Base-by-base conservation (phyloP, 2,113 vertebrate species). In the Erpornis zantholeuca region DNA sequence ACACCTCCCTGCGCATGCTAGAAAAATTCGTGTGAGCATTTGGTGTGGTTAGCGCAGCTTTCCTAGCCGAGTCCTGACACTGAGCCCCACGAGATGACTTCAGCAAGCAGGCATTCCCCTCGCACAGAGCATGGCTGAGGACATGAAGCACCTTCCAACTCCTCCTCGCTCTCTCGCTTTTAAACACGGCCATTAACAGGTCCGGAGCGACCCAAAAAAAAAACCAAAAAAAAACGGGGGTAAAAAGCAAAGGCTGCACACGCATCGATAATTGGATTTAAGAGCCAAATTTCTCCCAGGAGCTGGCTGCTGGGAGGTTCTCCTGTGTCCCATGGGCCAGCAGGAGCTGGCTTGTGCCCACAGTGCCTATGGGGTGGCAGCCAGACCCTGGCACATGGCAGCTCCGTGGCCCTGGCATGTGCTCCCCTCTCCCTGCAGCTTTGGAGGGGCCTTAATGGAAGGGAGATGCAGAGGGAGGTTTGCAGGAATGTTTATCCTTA, bases 371-470 rank as follows among this genome's bases (percentile, higher is more conserved):
- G 49, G 38, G 38, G 38, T 12, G 73, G 78, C 21, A 81, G 64
- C 28, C 2, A 0, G 28, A 1, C 7, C 64, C 52, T 0, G 1
- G 24, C 38, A 38, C 8, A 2, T 0, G 33, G 61, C 50, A 21
- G 61, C 40, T 8, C 52, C 17, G 1, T 22, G 7, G 52, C 31
- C 31, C 31, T 8, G 22, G 42, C 42, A 66, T 3, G 20, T 22
- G 45, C 52, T 86, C 42, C 57, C 19, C 49, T 33, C 1, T 0
- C n/a, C n/a, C n/a, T n/a, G n/a, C n/a, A n/a, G n/a, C n/a, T 52
- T 29, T 15, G 4, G 17, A 1, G 28, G 42, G 16, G 38, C 57
- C 56, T 44, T 49, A 22, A 73, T 15, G 42, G 71, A 70, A 82
- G 18, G 36, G 82, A 91, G 54, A 36, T 53, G 56, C 19, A 79